phyloP scores from a whole-genome alignment of 1,140 invertebrate species.

The Homalodisca vitripennis region DNA sequence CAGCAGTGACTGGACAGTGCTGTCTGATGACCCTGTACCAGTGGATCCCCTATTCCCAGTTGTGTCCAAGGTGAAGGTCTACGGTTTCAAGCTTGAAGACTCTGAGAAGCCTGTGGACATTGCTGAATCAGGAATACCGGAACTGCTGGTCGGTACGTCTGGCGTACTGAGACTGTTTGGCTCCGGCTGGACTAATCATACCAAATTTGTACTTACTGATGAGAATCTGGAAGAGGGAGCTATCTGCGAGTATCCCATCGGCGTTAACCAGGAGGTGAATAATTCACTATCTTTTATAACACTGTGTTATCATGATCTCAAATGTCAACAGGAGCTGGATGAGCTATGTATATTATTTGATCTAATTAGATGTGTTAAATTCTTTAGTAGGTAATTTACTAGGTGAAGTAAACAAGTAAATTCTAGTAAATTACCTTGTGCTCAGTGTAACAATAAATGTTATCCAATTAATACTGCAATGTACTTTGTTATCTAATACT shows the following conservation, averaged over 20 bases:
- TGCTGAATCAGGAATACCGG: constrained; percentile 61
- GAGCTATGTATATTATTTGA: too few relatives aligned
- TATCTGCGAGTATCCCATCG: constrained; percentile 51
- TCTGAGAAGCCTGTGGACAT: constrained; percentile 3
- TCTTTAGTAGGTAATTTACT: too few relatives aligned
- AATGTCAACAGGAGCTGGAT: too few relatives aligned
- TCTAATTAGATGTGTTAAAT: too few relatives aligned
- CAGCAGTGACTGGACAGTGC: background rate
- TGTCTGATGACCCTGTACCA: background rate
- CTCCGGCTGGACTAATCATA: constrained; percentile 60
- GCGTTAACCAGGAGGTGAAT: constrained; percentile 46
- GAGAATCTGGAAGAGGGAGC: constrained; percentile 51
- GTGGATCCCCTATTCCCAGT: background rate
- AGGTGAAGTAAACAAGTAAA: too few relatives aligned
- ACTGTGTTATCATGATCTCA: too few relatives aligned
- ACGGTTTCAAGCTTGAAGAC: constrained; percentile 20
- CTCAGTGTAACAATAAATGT: too few relatives aligned
- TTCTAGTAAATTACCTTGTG: too few relatives aligned
- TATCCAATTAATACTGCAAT: too few relatives aligned
- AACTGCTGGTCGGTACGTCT: constrained; percentile 57
- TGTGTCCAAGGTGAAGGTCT: background rate
- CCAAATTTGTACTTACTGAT: constrained; percentile 70
- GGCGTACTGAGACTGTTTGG: constrained; percentile 74
- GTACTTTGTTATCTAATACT: too few relatives aligned
- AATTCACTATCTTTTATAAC: too few relatives aligned